A percentile compares a stretch with the other conserved stretches of the same genome.
Conservation (phyloP, 1,140 invertebrate genomes). For the Calliphora vicina region DNA sequence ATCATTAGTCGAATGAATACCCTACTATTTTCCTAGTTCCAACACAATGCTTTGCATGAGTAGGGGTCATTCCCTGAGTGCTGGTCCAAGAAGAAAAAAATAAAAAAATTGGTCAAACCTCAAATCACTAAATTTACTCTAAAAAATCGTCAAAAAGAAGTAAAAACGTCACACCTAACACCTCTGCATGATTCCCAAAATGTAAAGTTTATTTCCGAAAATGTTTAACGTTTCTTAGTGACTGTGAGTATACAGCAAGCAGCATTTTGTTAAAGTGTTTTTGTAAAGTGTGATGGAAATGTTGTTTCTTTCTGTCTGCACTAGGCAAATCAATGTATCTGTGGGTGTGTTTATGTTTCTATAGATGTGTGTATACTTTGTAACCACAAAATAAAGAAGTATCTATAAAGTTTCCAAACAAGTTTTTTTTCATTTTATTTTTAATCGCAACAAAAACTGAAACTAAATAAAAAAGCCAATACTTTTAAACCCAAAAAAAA, state of each 20-base stretch:
- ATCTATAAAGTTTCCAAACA: not conserved
- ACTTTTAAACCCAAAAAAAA: not conserved
- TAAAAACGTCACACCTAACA: too few species aligned
- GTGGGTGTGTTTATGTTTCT: too few species aligned
- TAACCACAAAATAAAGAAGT: constrained; percentile 14
- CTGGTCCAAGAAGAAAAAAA: too few species aligned
- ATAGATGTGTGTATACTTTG: not conserved
- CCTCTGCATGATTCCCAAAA: too few species aligned
- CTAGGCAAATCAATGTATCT: not conserved
- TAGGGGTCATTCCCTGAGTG: too few species aligned
- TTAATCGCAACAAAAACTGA: constrained; percentile 7
- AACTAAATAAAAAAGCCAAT: constrained; percentile 17
- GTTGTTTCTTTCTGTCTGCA: not conserved
- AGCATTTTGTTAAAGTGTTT: constrained; percentile 14
- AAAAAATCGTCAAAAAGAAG: too few species aligned
- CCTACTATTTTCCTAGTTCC: too few species aligned
- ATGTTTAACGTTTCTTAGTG: not conserved
- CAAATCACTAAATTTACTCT: too few species aligned
- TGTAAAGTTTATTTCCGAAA: too few species aligned
- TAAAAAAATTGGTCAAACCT: too few species aligned
- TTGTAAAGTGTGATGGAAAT: constrained; percentile 11
- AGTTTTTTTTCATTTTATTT: not conserved
- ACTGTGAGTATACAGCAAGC: not conserved
- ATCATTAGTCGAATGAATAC: too few species aligned
- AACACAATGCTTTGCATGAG: too few species aligned